These are phyloP conservation scores for Polydrusus pterygomalis DNA, from an alignment of 2,888 invertebrate species.

Conservation along the genomic window DNA sequence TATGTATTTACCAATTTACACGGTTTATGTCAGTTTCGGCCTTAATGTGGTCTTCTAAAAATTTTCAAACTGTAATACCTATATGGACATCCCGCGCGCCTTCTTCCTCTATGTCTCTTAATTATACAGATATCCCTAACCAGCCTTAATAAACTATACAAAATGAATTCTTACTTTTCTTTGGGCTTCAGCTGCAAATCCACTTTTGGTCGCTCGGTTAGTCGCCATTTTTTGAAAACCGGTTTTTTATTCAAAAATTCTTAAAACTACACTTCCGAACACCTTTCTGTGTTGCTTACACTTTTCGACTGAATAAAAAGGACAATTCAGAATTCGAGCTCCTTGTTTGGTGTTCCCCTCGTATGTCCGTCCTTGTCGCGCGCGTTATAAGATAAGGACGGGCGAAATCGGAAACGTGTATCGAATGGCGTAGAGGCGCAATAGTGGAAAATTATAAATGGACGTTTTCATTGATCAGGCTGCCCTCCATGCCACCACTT, in stretches of 20 bases:
- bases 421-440: conserved; percentile 5
- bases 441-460: background rate
- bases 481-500: background rate
- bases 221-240: conserved; percentile 78
- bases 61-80: too few relatives aligned
- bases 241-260: conserved; percentile 31
- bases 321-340: conserved; percentile 32
- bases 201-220: conserved; percentile 91
- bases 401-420: background rate
- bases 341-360: conserved; percentile 45
- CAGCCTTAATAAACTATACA: background rate
- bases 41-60: too few relatives aligned
- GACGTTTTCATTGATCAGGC: too few relatives aligned
- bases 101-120: too few relatives aligned
- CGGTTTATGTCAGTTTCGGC: too few relatives aligned
- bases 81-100: too few relatives aligned
- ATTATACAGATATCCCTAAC: background rate
- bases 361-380: conserved; percentile 17
- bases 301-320: conserved; percentile 42
- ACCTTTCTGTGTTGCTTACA: conserved; percentile 26
- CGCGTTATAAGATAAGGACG: conserved; percentile 31
- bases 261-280: conserved; percentile 28
- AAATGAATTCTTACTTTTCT: conserved; percentile 81
- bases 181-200: conserved; percentile 97
- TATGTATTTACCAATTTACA: too few relatives aligned